phyloP scores from a whole-genome alignment of 1,140 invertebrate species.

The Rhopalosiphum padi region DNA sequence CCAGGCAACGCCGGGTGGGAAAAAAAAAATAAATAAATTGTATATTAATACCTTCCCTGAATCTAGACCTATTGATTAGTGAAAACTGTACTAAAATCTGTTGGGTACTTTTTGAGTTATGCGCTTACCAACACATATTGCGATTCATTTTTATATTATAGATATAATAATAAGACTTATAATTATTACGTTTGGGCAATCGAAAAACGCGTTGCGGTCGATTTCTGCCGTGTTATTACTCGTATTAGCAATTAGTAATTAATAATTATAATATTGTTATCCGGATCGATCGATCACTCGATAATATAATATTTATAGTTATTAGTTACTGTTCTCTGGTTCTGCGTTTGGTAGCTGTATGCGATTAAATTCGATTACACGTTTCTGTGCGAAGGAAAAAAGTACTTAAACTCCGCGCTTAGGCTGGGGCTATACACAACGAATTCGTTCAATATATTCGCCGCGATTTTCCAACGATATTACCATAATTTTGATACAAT shows the following conservation, averaged over 20 bases:
- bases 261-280: not conserved
- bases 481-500: too few species aligned
- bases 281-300: not conserved
- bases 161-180: not conserved
- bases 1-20: too few species aligned
- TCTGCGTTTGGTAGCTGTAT: not conserved
- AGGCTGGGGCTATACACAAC: too few species aligned
- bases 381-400: not conserved
- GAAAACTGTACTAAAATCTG: too few species aligned
- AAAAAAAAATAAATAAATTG: too few species aligned
- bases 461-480: too few species aligned
- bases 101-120: too few species aligned
- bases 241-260: not conserved
- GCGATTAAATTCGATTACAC: not conserved
- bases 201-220: not conserved
- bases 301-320: not conserved
- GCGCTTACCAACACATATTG: too few species aligned
- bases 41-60: too few species aligned
- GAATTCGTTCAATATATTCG: too few species aligned
- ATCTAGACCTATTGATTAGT: too few species aligned
- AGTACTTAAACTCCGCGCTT: not conserved
- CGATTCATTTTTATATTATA: too few species aligned
- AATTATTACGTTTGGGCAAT: not conserved
- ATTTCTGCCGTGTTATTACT: not conserved
- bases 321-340: not conserved